Conservation (phyloP, 2,888 invertebrate species). For the Eupelmus urozonus region DNA sequence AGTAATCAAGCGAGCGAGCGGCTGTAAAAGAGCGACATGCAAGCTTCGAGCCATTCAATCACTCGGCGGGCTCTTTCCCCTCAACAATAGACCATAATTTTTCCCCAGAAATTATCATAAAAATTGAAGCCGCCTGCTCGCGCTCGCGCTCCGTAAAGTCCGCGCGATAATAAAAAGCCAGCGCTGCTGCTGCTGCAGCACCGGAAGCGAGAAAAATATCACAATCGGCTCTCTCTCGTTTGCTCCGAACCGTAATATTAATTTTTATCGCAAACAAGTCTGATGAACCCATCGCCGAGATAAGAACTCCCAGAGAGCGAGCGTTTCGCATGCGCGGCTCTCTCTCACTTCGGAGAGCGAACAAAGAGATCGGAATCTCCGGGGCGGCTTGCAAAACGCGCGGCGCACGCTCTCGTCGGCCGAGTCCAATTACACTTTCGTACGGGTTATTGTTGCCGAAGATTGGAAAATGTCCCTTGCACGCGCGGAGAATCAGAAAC, state of each 20-base stretch:
- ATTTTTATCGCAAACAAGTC: conserved; percentile 45
- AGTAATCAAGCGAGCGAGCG: no score
- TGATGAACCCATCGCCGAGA: conserved; percentile 54
- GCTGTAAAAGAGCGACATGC: no score
- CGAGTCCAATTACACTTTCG: conserved; percentile 20
- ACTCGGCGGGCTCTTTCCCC: no score
- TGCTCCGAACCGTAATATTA: conserved; percentile 37
- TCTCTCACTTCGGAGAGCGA: neutral
- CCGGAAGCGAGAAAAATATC: conserved; percentile 13
- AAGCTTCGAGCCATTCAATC: no score
- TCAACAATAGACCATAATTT: conserved; percentile 40
- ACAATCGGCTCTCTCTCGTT: conserved; percentile 25
- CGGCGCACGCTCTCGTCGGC: neutral
- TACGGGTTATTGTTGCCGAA: conserved; percentile 27
- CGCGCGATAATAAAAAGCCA: neutral
- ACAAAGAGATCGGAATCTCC: conserved; percentile 55
- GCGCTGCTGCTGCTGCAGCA: neutral
- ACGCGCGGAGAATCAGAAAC: neutral
- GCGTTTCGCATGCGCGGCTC: conserved; percentile 47
- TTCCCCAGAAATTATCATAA: conserved; percentile 19
- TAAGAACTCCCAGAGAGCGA: conserved; percentile 10
- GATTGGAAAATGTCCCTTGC: conserved; percentile 40
- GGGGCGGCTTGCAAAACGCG: conserved; percentile 21
- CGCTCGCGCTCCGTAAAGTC: conserved; percentile 39
- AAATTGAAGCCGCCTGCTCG: no score